Evolutionary conservation across 1,140 invertebrate species (phyloP), one percentile per base, ranked within the genome.

Genomic region (Drosophila athabasca): DNA sequence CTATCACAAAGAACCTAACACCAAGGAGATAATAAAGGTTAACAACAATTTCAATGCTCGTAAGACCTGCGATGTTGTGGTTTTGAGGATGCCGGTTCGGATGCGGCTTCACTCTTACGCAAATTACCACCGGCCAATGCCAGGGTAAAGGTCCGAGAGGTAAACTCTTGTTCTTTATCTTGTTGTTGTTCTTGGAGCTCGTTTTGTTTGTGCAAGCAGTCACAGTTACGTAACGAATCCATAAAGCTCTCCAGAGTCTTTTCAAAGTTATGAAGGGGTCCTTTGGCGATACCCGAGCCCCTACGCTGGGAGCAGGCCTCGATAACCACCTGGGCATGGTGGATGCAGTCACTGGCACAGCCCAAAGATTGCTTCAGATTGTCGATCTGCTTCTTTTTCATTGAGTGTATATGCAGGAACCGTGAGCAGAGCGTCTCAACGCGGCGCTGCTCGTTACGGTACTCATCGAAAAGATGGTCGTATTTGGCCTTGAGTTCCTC

Each of bases 401-500:
- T 77, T 2, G 74, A 39, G 31, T 78, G 66, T 51, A 72, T 48
- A 15, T 80, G 61, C 13, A 87, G 15, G 66, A 72, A 90, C 0
- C 76, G 74, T 0, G 49, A 11, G 15, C 81, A 89, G 0, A 90
- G 22, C 6, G 39, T n/a, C 24, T 90, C 69, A 1, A 80, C 50
- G 6, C 84, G 75, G 11, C 65, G 67, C 11, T 89, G 89, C 15
- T 72, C 70, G 11, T 43, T 68, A 2, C 68, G 68, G 43, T 76
- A 90, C 45, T 90, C 75, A 53, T 71, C 59, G 13, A 76, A 59
- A 0, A 90, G 51, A n/a, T 88, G 19, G 43, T 90, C 84, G 45
- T 90, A 78, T 24, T 89, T 77, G 2, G 80, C 72, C 9, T 79
- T 67, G 9, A 85, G 44, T n/a, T 75, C 50, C 51, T 90, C 89